phyloP scores from a whole-genome alignment of 2,888 invertebrate genomes.

The Caenorhabditis zanzibari region DNA sequence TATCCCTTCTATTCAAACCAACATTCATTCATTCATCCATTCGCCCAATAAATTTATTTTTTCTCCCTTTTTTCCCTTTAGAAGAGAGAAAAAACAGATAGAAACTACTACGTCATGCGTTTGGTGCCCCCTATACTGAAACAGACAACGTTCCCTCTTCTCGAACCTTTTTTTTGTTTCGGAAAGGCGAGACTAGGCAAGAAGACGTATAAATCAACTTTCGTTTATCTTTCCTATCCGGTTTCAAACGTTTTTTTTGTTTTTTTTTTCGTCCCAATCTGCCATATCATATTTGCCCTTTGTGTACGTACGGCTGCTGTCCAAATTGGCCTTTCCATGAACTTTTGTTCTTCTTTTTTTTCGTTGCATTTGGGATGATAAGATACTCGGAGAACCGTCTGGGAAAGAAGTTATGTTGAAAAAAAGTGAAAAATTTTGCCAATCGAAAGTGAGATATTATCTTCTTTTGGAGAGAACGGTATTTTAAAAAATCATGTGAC shows the following conservation, averaged over 20 bases:
- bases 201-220: not conserved
- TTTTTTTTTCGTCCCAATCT: not conserved
- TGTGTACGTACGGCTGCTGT: constrained; percentile 17
- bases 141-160: constrained; percentile 14
- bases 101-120: constrained; percentile 32
- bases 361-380: not conserved
- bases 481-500: not conserved
- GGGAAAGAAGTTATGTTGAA: not conserved
- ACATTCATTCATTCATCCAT: constrained; percentile 47
- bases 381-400: not conserved
- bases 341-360: constrained; percentile 4
- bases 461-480: no score
- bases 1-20: constrained; percentile 33
- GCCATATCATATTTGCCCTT: constrained; percentile 26
- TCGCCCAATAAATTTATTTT: constrained; percentile 50
- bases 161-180: constrained; percentile 16
- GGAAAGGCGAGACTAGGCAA: not conserved
- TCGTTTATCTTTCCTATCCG: constrained; percentile 1
- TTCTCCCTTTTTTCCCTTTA: constrained; percentile 11
- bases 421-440: no score
- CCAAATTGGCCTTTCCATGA: constrained; percentile 11
- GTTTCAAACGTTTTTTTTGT: not conserved
- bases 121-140: constrained; percentile 23
- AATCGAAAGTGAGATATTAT: no score
- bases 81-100: constrained; percentile 12